Percentiles rank a stretch among this genome's conserved stretches.
These are phyloP conservation scores for Rhyacichthys aspro DNA, from an alignment of 2,797 vertebrate genomes.

Conservation along the genomic window DNA sequence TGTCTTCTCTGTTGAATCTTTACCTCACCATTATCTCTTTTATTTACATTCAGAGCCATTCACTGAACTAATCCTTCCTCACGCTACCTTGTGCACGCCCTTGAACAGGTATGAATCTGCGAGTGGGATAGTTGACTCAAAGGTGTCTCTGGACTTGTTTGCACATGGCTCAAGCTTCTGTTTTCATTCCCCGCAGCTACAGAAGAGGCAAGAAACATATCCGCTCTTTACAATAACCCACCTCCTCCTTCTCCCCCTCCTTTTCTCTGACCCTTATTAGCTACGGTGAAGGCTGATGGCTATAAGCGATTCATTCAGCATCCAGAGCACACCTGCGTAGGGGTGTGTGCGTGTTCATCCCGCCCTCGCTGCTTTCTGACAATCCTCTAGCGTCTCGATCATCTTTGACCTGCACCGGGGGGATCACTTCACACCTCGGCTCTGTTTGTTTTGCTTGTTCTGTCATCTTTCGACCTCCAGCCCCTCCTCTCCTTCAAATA, in stretches of 20 bases:
- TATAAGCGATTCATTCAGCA: constrained; percentile 57
- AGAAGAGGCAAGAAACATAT: constrained; percentile 66
- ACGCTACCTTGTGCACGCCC: constrained; percentile 26
- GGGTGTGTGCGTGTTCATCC: constrained; percentile 40
- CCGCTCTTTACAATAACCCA: constrained; percentile 48
- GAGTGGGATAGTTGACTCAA: constrained; percentile 30
- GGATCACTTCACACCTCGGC: constrained; percentile 81
- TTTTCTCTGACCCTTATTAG: constrained; percentile 74
- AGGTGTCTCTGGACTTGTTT: constrained; percentile 74
- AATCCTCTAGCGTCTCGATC: constrained; percentile 50
- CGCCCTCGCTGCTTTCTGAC: constrained; percentile 16
- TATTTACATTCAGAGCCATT: constrained; percentile 61
- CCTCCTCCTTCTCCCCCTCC: constrained; percentile 29
- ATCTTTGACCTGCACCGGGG: constrained; percentile 65
- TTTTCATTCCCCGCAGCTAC: constrained; percentile 74
- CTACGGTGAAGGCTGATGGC: constrained; percentile 62
- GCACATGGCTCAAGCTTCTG: constrained; percentile 71
- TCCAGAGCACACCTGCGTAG: constrained; percentile 69
- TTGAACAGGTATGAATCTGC: constrained; percentile 30
- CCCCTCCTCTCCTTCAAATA: constrained; percentile 57
- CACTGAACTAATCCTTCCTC: constrained; percentile 67
- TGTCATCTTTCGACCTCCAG: constrained; percentile 68
- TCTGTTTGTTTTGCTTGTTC: constrained; percentile 85
- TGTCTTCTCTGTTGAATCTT: neutral
- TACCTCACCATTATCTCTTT: constrained; percentile 47